These are phyloP conservation scores for Aphidius ervi DNA, from an alignment of 1,140 invertebrate species.

Conservation along the genomic window DNA sequence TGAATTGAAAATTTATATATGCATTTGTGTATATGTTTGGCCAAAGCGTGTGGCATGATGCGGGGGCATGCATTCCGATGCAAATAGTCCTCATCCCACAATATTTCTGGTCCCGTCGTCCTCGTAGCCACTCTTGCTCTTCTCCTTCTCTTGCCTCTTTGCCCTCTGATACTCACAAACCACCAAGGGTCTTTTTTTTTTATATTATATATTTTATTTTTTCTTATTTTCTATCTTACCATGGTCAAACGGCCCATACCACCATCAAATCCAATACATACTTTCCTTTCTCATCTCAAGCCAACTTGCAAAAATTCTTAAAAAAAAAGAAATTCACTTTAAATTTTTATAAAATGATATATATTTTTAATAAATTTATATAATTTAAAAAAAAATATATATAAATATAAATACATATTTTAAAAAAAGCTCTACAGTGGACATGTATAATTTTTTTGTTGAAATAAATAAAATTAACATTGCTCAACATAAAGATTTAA, in stretches of 20 bases:
- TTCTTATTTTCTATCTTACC: constrained; percentile 7
- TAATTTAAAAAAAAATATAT: no score
- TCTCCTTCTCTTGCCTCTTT: constrained; percentile 21
- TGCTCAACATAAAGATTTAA: no score
- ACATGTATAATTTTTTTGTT: no score
- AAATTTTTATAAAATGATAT: no score
- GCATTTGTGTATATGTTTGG: constrained; percentile 34
- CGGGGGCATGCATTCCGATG: constrained; percentile 48
- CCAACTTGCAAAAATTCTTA: no score
- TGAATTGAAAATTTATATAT: constrained; percentile 3
- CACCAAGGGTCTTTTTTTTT: no score
- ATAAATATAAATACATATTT: no score
- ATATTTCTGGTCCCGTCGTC: constrained; percentile 8
- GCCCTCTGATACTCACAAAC: background rate
- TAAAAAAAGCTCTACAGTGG: no score
- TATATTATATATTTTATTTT: background rate
- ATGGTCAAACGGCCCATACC: background rate
- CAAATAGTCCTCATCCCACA: constrained; percentile 38
- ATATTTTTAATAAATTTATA: no score
- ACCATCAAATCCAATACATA: constrained; percentile 9
- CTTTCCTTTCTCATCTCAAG: no score
- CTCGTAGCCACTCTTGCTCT: background rate
- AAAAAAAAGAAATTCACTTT: no score
- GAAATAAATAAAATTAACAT: no score
- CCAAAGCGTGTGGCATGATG: constrained; percentile 19